Evolutionary conservation across 1,140 invertebrate genomes (phyloP).

Genomic region (Gyrodactylus bullatarudis): DNA sequence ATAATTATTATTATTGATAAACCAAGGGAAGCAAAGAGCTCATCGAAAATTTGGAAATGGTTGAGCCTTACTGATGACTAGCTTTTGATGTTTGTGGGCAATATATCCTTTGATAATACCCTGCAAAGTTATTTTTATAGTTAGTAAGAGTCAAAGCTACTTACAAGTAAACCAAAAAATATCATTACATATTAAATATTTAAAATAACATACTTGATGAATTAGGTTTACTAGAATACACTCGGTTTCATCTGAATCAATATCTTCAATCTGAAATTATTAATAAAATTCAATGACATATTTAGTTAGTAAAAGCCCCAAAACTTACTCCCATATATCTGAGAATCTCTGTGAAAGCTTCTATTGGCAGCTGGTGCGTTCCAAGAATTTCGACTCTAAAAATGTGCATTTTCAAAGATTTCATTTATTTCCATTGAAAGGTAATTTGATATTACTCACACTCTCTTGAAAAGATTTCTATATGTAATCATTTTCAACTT

Average conservation of each 20-base stretch:
- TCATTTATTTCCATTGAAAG: neutral
- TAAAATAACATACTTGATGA: constrained; percentile 32
- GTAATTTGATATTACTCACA: constrained; percentile 24
- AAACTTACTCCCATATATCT: constrained; percentile 24
- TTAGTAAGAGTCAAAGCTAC: neutral
- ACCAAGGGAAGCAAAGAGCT: neutral
- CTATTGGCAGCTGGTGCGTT: constrained; percentile 57
- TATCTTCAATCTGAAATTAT: constrained; percentile 38
- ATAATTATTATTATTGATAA: too few relatives aligned
- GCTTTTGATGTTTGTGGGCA: neutral
- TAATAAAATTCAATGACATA: constrained; percentile 5
- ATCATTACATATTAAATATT: neutral
- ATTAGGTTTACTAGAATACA: constrained; percentile 85
- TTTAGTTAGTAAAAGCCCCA: neutral
- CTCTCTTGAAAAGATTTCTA: constrained; percentile 77
- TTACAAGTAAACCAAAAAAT: neutral
- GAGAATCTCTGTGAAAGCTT: constrained; percentile 40
- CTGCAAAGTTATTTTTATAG: neutral
- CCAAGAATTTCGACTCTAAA: constrained; percentile 38
- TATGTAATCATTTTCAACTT: constrained; percentile 75
- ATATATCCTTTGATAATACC: neutral
- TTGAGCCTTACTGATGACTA: neutral
- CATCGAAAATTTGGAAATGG: neutral
- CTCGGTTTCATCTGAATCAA: constrained; percentile 62
- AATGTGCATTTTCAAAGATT: constrained; percentile 7